Base-by-base conservation (phyloP, 2,797 vertebrate species). In the Prunella strophiata region DNA sequence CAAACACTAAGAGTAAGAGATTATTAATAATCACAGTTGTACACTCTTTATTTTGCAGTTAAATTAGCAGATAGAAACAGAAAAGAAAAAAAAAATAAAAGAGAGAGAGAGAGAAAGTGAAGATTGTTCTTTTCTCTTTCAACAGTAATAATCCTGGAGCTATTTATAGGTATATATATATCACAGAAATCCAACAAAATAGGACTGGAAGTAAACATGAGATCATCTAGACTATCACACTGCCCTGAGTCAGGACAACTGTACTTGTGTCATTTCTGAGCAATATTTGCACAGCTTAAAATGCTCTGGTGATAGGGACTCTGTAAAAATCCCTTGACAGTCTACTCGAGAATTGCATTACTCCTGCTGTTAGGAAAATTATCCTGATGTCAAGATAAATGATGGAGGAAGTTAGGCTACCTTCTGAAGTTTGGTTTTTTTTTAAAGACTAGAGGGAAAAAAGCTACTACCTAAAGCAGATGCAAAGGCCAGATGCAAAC, bases 181-280 rank as follows among this genome's bases (percentile, higher is more conserved):
- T 90, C 76, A 80, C 10, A 90, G 54, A 93, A 95, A 95, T 88
- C 13, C 70, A 86, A 54, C 73, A 94, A 91, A 96, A 94, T 16
- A 72, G 40, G 50, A 80, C 47, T 84, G 48, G 51, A 93, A 78
- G 88, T 81, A 95, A 96, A 94, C 85, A 95, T 84, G 79, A 96
- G 70, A 84, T 94, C 93, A 94, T 68, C 65, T 73, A 57, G 72
- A 45, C 84, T 77, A 83, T 83, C 81, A 94, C 87, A 91, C 72
- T 65, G 76, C 58, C 91, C 88, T 94, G 85, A 91, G 94, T 91
- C 94, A 94, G 91, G 85, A 84, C 70, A 85, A 94, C 70, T 78
- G 66, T 78, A 73, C 66, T 90, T 52, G 36, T 96, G 90, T 84
- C 80, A 59, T 58, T 84, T 85, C 55, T 0, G 3, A 84, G 55